Conservation (phyloP, 2,888 invertebrate genomes). For the Mongoloraphidia duomilia region DNA sequence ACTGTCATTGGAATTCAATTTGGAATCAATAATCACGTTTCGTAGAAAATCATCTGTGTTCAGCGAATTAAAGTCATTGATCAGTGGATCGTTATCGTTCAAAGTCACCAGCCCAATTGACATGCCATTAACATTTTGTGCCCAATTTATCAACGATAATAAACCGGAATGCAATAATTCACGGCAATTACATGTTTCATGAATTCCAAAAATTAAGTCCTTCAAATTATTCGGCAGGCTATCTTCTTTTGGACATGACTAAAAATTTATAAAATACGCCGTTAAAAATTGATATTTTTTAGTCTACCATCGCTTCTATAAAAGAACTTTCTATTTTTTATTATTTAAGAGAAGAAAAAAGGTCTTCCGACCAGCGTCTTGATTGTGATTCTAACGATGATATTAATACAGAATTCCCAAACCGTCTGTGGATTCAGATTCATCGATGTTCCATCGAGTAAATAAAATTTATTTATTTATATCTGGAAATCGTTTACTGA, state of each 20-base stretch:
- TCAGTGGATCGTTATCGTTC: too few species aligned
- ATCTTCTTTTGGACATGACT: background rate
- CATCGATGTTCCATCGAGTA: too few species aligned
- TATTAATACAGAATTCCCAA: too few species aligned
- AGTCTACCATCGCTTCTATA: background rate
- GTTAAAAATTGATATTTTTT: background rate
- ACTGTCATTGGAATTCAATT: background rate
- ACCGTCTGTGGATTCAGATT: too few species aligned
- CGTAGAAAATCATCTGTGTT: background rate
- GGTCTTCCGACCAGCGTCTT: too few species aligned
- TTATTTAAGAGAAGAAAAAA: too few species aligned
- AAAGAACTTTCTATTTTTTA: too few species aligned
- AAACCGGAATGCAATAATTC: slow-evolving; percentile 16
- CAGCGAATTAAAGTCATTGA: background rate
- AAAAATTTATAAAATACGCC: background rate
- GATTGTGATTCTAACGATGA: too few species aligned
- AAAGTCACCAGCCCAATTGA: slow-evolving; percentile 14
- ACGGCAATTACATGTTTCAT: slow-evolving; percentile 14
- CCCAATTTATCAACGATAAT: slow-evolving; percentile 19
- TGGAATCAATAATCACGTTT: background rate
- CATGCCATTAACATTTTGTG: slow-evolving; percentile 21
- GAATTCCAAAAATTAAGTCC: background rate
- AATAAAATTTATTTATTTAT: too few species aligned
- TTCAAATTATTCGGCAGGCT: background rate
- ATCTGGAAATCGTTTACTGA: too few species aligned